Conservation (phyloP, 2,888 invertebrate genomes). For the Zonitis immaculata region DNA sequence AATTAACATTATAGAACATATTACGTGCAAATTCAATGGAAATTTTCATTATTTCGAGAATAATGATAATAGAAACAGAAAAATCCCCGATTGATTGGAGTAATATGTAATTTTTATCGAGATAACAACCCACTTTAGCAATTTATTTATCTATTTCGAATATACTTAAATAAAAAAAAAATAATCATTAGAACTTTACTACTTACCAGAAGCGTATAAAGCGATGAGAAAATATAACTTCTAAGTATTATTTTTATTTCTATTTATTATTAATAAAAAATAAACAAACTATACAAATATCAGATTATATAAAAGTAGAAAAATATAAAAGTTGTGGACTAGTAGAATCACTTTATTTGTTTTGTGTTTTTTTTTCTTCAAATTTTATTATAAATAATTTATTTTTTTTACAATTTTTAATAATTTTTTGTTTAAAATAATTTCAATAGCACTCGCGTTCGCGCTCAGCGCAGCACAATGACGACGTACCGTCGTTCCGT, state of each 20-base stretch:
- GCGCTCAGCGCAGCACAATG: constrained; percentile 45
- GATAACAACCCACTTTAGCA: too few relatives aligned
- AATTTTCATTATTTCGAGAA: too few relatives aligned
- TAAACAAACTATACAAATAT: constrained; percentile 47
- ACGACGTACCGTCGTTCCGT: constrained; percentile 41
- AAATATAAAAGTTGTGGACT: constrained; percentile 49
- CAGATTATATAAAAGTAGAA: constrained; percentile 47
- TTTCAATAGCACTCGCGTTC: constrained; percentile 34
- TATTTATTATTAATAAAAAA: constrained; percentile 25
- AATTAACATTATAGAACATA: too few relatives aligned
- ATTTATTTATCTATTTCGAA: too few relatives aligned
- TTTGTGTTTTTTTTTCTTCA: neutral
- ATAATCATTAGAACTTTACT: constrained; percentile 4
- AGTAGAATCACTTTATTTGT: constrained; percentile 41
- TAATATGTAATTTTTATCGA: too few relatives aligned
- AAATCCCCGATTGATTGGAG: too few relatives aligned
- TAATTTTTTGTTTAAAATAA: too few relatives aligned
- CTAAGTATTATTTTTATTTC: constrained; percentile 32
- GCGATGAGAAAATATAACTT: constrained; percentile 44
- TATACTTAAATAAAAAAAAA: too few relatives aligned
- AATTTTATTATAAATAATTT: too few relatives aligned
- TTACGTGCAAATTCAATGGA: too few relatives aligned
- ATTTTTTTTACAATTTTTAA: neutral
- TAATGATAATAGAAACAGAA: too few relatives aligned
- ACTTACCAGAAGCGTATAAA: constrained; percentile 46